Base-by-base conservation (phyloP, 2,888 invertebrate genomes). In the Ceriagrion tenellum region DNA sequence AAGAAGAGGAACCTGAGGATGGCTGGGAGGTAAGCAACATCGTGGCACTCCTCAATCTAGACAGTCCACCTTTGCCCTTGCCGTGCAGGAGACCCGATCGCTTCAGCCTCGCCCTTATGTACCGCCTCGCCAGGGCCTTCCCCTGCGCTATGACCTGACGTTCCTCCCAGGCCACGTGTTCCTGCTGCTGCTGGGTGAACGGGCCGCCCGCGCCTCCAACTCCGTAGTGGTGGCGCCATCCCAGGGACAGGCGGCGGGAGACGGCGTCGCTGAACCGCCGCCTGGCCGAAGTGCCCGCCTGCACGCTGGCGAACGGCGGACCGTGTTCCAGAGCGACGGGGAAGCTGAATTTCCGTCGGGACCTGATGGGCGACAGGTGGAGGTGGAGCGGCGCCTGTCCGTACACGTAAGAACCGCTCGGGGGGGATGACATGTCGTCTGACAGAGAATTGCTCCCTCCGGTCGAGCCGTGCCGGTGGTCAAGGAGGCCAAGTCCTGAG, bases 201-300 rank as follows among this genome's bases (percentile, higher is more conserved):
- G 26, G 4, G n/a, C 69, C n/a, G 18, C 47, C 59, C 12, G 93
- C 30, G 6, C 93, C 91, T 10, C 91, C 93, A n/a, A 69, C 40
- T 16, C 93, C 93, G 47, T 93, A 93, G 47, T 93, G 93, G 47
- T 93, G 93, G 26, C 93, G 69, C 93, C 93, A 93, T 96, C 98
- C 98, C 95, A 98, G 98, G 3, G 98, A 98, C 88, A 99, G 97
- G 95, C 98, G 98, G n/a, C 98, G 97, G 47, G 98, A 98, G 13
- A 99, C 98, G 96, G 97, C 98, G 96, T 98, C 98, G 97, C 98
- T 98, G 96, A 98, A 98, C 81, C 98, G 97, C 69, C 98, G 97
- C 35, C 97, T 96, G 20, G 97, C 97, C 40, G 97, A 96, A 10
- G 96, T 95, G n/a, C 96, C 96, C 12, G 95, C 95, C 26, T 96